Evolutionary conservation across 2,888 invertebrate genomes (phyloP).

Genomic region (Geophilus truncorum): DNA sequence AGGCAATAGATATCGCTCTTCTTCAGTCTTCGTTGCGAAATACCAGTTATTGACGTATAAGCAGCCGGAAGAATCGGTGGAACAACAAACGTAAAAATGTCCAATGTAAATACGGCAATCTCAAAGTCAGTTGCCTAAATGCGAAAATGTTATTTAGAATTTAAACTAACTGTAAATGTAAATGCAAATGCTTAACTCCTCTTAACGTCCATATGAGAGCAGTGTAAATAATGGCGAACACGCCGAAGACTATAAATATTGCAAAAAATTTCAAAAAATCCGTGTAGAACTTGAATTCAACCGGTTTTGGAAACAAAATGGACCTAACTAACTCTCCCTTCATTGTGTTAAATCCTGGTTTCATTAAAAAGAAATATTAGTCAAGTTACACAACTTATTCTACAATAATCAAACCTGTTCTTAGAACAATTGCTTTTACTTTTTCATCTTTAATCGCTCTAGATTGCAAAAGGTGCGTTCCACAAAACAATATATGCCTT

Average conservation of each 20-base stretch:
- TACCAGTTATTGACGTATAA: constrained; percentile 44
- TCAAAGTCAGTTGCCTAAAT: constrained; percentile 41
- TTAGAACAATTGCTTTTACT: constrained; percentile 51
- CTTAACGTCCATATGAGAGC: constrained; percentile 41
- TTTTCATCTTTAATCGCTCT: constrained; percentile 38
- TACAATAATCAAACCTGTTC: constrained; percentile 53
- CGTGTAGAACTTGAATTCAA: constrained; percentile 70
- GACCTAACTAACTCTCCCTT: constrained; percentile 73
- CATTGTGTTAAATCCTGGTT: constrained; percentile 63
- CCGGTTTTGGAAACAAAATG: constrained; percentile 70
- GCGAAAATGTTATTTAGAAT: neutral
- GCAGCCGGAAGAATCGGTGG: constrained; percentile 45
- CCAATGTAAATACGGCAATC: constrained; percentile 42
- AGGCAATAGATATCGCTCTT: constrained; percentile 44
- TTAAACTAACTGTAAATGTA: too few relatives aligned
- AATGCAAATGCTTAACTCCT: constrained; percentile 38
- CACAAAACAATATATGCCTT: constrained; percentile 44
- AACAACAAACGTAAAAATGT: constrained; percentile 45
- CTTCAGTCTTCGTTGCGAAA: constrained; percentile 44
- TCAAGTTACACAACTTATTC: constrained; percentile 23
- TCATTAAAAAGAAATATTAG: neutral
- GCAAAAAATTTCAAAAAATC: constrained; percentile 52
- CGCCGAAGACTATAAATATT: constrained; percentile 43
- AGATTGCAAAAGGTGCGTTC: constrained; percentile 45
- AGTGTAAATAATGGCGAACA: constrained; percentile 41